These are phyloP conservation scores for Leucania comma DNA, from an alignment of 2,888 invertebrate species.

Conservation along the genomic window DNA sequence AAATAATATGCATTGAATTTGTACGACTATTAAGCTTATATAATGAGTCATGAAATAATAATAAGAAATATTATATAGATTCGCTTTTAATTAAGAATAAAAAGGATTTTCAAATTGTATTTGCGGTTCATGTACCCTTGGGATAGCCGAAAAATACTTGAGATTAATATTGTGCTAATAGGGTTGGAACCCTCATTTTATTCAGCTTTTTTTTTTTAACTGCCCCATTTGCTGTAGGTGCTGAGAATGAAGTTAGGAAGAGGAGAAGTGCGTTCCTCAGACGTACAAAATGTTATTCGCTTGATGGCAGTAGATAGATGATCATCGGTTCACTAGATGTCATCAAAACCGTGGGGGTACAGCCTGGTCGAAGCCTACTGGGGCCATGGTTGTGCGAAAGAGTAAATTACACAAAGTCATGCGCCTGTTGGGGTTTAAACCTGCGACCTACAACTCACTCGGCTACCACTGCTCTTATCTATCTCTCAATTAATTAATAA, in stretches of 20 bases:
- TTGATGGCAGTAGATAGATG: too few relatives aligned
- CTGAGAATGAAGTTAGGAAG: not conserved
- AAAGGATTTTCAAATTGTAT: not conserved
- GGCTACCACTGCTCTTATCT: too few relatives aligned
- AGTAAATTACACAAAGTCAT: too few relatives aligned
- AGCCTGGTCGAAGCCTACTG: too few relatives aligned
- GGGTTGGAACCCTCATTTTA: not conserved
- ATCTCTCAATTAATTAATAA: too few relatives aligned
- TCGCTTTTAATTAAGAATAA: not conserved
- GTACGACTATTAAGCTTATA: constrained; percentile 14
- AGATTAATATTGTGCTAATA: constrained; percentile 2
- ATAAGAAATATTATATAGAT: not conserved
- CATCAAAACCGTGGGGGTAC: too few relatives aligned
- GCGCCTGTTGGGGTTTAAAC: too few relatives aligned
- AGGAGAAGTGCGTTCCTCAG: not conserved
- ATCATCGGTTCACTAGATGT: too few relatives aligned
- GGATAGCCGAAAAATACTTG: constrained; percentile 4
- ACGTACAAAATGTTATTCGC: not conserved
- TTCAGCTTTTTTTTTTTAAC: not conserved
- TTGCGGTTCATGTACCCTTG: not conserved
- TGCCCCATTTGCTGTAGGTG: not conserved
- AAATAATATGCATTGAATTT: constrained; percentile 60
- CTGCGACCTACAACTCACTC: too few relatives aligned
- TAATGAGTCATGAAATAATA: not conserved
- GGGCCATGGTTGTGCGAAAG: too few relatives aligned